These are phyloP conservation scores for Zaprionus nigranus DNA, from an alignment of 1,140 invertebrate species.

Conservation along the genomic window DNA sequence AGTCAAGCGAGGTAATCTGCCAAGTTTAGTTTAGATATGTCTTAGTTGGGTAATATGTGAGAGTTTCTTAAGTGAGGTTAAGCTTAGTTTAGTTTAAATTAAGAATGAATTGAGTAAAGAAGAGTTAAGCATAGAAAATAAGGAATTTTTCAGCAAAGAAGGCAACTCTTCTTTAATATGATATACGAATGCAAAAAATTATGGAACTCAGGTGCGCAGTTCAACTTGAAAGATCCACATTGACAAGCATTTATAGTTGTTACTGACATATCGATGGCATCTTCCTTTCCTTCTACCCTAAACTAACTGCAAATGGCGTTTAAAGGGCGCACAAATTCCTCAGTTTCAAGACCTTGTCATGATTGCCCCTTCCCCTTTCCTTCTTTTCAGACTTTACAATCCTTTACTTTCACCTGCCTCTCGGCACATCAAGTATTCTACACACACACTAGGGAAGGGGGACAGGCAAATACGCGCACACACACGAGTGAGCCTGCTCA, in stretches of 20 bases:
- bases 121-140: neutral
- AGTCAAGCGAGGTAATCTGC: constrained; percentile 8
- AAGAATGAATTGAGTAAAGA: neutral
- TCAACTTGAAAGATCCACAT: no score
- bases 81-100: neutral
- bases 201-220: no score
- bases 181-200: no score
- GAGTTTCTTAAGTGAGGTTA: neutral
- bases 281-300: neutral
- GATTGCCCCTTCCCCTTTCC: neutral
- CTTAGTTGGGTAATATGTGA: constrained; percentile 6
- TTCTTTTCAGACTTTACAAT: neutral
- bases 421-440: constrained; percentile 62
- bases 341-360: neutral
- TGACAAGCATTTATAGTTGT: no score
- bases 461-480: constrained; percentile 15
- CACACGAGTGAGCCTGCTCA: neutral
- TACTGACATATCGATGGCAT: neutral
- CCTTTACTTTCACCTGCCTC: constrained; percentile 36
- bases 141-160: no score
- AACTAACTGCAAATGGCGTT: neutral
- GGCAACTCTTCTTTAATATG: no score
- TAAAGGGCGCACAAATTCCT: neutral
- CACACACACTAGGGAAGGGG: constrained; percentile 26
- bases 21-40: constrained; percentile 24